Evolutionary conservation across 92 coral and sea anemone genomes (phyloP), one percentile per base, ranked within the genome.

Genomic region (Phenganax marumi): DNA sequence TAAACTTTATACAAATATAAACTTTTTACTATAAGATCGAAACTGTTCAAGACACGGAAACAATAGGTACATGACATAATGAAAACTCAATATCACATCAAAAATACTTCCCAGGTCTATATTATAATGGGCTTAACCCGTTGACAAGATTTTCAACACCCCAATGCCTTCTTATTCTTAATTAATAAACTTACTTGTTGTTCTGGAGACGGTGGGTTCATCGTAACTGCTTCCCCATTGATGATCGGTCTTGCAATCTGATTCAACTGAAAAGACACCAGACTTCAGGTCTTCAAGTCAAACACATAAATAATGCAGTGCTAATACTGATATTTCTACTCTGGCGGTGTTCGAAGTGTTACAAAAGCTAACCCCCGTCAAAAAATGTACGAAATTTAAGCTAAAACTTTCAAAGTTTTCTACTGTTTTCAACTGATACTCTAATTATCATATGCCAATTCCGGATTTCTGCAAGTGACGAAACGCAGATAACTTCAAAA

Each of bases 171-270:
- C 8, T 8, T 7, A 13, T 0, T 16, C 23, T 58, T 58, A 10
- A 46, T 70, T 8, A 43, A 50, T 18, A 72, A 48, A 5, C 58
- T 74, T 14, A 74, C 79, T 63, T 74, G 60, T 3, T 49, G 79
- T 52, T 74, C 43, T 50, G 79, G 64, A 17, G 16, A 46, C 65
- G 60, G 39, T 9, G 79, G 19, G 47, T n/a, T 74, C 47, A 52
- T 8, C 60, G 21, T 50, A 8, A 50, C 62, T 52, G 62, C 48
- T 52, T 74, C 79, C 47, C 79, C 79, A 74, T 74, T 74, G n/a
- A 52, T 13, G 8, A 74, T 25, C 1, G 79, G 79, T 12, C 79
- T 11, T 22, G 79, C 58, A 21, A 74, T 56, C 51, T 74, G 79
- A 14, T 56, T 72, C 77, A 72, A 23, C 77, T 72, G 14, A 21